Evolutionary conservation across 2,797 vertebrate species (phyloP), one percentile per base, ranked within the genome.

Genomic region (Hydrocynus forskahlii): DNA sequence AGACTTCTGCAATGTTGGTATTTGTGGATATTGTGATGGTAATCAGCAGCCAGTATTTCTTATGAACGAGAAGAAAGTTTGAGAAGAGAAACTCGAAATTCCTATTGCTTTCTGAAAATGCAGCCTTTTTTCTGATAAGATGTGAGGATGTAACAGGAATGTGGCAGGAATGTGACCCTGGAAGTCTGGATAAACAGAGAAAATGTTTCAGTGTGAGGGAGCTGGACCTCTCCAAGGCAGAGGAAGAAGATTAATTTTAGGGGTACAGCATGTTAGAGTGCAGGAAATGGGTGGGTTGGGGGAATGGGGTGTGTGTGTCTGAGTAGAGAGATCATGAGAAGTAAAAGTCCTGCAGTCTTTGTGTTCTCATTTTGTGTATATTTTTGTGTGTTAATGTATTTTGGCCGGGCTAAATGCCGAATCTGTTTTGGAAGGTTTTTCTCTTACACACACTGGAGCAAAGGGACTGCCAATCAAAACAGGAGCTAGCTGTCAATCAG

Each of bases 81-180:
- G 12, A 48, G 57, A 21, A 86, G 59, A 87, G 85, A 90, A 77
- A 90, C 13, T 91, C 87, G 87, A 88, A 91, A 91, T 92, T 92
- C 89, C 86, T 54, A 3, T 12, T 25, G 55, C 35, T 66, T 85
- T 86, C 85, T 79, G 88, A 7, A 45, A 45, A 45, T 87, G 2
- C 10, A 77, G 64, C 85, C 87, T 86, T 88, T 81, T 89, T 84
- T 85, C 86, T 86, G 91, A 92, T 93, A 91, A 91, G 88, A 88
- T 72, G 84, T 75, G 83, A 89, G 88, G 86, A 93, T 91, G 91
- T 84, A 77, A 92, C 29, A 29, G 29, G 29, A 29, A 29, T 29
- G 29, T 29, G 29, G 1, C 29, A 29, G 91, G 94, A 94, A 95
- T 94, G 93, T 48, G 87, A 91, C 92, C 92, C 92, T 92, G 90